Evolutionary conservation across 2,888 invertebrate genomes (phyloP).

Genomic region (Pristionchus maxplancki): DNA sequence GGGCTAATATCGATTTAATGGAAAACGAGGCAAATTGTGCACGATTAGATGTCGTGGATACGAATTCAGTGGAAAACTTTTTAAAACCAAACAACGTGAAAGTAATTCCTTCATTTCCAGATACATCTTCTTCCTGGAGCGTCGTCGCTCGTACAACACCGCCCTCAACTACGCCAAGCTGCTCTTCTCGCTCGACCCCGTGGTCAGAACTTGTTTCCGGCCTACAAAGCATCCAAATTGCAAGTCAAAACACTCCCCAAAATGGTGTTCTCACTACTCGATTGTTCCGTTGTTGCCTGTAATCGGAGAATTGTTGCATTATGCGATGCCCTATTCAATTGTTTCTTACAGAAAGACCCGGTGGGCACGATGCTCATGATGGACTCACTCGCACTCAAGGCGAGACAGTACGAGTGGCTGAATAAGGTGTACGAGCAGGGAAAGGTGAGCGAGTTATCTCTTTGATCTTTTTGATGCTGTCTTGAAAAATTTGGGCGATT

Average conservation of each 20-base stretch:
- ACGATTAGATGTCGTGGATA: no score
- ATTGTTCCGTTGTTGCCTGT: not conserved
- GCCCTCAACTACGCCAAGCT: slow-evolving; percentile 91
- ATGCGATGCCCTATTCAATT: not conserved
- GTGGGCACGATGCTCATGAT: slow-evolving; percentile 86
- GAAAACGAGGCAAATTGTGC: no score
- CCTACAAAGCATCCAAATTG: no score
- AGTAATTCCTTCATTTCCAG: no score
- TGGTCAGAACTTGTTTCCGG: no score
- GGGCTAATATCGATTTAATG: no score
- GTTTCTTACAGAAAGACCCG: slow-evolving; percentile 82
- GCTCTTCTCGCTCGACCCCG: slow-evolving; percentile 86
- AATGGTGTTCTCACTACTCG: no score
- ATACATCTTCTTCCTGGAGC: slow-evolving; percentile 87
- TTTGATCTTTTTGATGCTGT: not conserved
- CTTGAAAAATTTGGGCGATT: no score
- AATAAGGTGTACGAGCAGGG: slow-evolving; percentile 80
- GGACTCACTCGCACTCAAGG: slow-evolving; percentile 88
- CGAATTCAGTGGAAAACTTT: no score
- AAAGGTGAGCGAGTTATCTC: slow-evolving; percentile 74
- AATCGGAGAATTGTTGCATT: no score
- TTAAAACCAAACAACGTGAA: no score
- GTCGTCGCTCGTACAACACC: slow-evolving; percentile 84
- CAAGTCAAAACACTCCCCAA: no score
- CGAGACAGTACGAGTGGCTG: slow-evolving; percentile 86